Evolutionary conservation across 2,888 invertebrate species (phyloP).

Genomic region (Pachliopta kotzebuea): DNA sequence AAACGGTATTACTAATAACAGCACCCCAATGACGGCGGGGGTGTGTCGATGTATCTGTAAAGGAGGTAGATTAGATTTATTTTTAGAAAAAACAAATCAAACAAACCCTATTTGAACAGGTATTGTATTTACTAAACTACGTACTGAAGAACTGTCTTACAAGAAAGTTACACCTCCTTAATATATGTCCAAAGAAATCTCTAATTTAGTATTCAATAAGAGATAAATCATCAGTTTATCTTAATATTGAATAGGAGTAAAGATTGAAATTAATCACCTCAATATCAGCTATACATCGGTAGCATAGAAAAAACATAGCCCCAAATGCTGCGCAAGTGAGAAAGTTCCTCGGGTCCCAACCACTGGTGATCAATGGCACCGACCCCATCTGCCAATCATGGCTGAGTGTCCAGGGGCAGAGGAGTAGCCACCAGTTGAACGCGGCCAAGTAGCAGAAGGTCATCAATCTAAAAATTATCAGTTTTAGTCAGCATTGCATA

Average conservation of each 20-base stretch:
- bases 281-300: constrained; percentile 83
- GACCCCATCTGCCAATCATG: constrained; percentile 97
- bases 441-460: constrained; percentile 91
- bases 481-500: too few relatives aligned
- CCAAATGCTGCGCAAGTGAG: constrained; percentile 86
- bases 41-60: constrained; percentile 84
- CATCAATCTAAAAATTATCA: constrained; percentile 81
- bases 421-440: constrained; percentile 91
- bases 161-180: too few relatives aligned
- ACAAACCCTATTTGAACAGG: too few relatives aligned
- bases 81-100: too few relatives aligned
- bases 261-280: constrained; percentile 73
- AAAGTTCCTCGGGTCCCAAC: constrained; percentile 86
- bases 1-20: constrained; percentile 89
- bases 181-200: too few relatives aligned
- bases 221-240: too few relatives aligned
- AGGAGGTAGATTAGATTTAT: neutral
- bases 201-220: too few relatives aligned
- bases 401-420: constrained; percentile 88
- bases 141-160: too few relatives aligned
- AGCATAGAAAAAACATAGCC: constrained; percentile 82
- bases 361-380: constrained; percentile 85
- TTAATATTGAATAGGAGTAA: too few relatives aligned
- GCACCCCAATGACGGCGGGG: constrained; percentile 84
- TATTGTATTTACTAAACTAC: too few relatives aligned